Evolutionary conservation across 2,113 vertebrate genomes (phyloP), one percentile per base, ranked within the genome.

Genomic region (Jacana jacana): DNA sequence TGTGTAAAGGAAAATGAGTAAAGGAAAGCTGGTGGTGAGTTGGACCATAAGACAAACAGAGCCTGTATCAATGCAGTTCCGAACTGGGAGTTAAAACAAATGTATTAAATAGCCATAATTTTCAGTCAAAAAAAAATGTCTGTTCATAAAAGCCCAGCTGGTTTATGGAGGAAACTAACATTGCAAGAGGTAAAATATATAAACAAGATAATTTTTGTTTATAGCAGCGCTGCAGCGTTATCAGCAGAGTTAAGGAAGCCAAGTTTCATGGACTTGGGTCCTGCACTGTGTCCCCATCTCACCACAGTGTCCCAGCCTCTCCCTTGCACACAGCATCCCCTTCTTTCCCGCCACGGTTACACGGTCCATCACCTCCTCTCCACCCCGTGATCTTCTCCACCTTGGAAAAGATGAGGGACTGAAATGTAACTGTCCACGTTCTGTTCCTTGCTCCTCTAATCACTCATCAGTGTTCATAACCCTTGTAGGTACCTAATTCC

Each of bases 221-320:
- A 49, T 9, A 69, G 31, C 51, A 81, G 49, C 30, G 9, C 27
- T 61, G 72, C n/a, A 42, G n/a, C 44, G 10, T n/a, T 75, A 71
- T 54, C 51, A 49, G 51, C 17, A 52, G 30, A n/a, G 14, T 24
- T 63, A 51, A 79, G 4, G 60, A 64, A 64, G 25, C 13, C 25
- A 60, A 4, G 10, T 68, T 76, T 71, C 64, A 55, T 3, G 58
- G 57, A 15, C 27, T 39, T 19, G 19, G 9, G 27, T 39, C 55
- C 75, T 81, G 46, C 19, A 13, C 23, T 52, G 15, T 44, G 35
- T 37, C 37, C 44, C 27, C 3, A 3, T 19, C 68, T 52, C 49
- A 17, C n/a, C 73, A n/a, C 0, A 1, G 13, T n/a, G 31, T 44
- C 31, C 40, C 1, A 3, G 64, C 4, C 30, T 11, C 31, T 75